These are phyloP conservation scores for Clarias gariepinus DNA, from an alignment of 2,113 vertebrate species.

Conservation along the genomic window DNA sequence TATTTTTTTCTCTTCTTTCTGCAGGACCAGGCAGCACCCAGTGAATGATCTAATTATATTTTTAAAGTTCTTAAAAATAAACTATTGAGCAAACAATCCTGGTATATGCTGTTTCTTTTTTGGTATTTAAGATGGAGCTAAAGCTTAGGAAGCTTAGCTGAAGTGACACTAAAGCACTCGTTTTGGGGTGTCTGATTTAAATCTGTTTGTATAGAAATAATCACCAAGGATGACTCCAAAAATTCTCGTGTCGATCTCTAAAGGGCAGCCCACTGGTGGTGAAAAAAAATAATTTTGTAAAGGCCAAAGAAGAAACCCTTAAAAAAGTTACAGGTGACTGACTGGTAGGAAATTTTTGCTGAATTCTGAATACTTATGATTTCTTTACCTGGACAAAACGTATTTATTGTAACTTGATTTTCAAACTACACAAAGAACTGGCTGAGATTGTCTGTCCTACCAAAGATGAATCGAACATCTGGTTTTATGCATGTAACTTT, in stretches of 20 bases:
- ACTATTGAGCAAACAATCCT: not conserved
- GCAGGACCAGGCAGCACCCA: conserved; percentile 18
- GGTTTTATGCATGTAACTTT: too few species aligned
- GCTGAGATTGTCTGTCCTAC: too few species aligned
- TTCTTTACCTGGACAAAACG: not conserved
- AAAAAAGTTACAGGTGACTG: not conserved
- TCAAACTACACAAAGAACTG: too few species aligned
- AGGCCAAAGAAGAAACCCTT: not conserved
- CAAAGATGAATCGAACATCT: too few species aligned
- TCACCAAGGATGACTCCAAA: not conserved
- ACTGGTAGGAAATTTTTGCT: not conserved
- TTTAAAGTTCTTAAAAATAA: conserved; percentile 2
- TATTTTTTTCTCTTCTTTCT: not conserved
- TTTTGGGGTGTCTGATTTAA: not conserved
- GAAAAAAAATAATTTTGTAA: too few species aligned
- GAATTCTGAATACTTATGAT: not conserved
- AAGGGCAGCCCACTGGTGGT: not conserved
- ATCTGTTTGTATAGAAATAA: not conserved
- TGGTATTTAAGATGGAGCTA: too few species aligned
- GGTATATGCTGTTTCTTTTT: not conserved
- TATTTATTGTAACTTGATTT: not conserved
- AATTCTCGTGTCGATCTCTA: not conserved
- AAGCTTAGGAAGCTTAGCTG: not conserved
- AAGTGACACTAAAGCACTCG: not conserved
- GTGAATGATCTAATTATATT: not conserved